Conservation (phyloP, 2,888 invertebrate species). For the Acronicta leporina region DNA sequence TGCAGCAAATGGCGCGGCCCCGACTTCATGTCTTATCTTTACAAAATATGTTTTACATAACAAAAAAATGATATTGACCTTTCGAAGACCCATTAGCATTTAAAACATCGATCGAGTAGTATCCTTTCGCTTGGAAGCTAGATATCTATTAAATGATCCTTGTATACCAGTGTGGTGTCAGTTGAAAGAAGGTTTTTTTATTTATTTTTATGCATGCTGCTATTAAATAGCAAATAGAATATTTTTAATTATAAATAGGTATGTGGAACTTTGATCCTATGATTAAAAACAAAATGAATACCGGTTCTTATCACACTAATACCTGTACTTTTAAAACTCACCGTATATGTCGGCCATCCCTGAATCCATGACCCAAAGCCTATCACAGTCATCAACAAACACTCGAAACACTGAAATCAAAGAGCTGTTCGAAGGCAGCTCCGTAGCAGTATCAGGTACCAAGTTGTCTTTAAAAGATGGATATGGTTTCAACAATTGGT, state of each 20-base stretch:
- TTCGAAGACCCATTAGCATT: not conserved
- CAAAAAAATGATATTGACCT: not conserved
- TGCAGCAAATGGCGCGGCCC: too few species aligned
- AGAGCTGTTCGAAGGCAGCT: slow-evolving; percentile 88
- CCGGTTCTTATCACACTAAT: not conserved
- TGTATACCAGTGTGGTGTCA: too few species aligned
- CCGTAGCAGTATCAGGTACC: slow-evolving; percentile 88
- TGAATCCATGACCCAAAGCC: slow-evolving; percentile 95
- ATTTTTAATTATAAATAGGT: too few species aligned
- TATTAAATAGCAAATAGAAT: too few species aligned
- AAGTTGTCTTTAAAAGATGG: slow-evolving; percentile 94
- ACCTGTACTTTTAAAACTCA: slow-evolving; percentile 56
- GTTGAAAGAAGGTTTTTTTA: too few species aligned
- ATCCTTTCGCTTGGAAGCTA: too few species aligned
- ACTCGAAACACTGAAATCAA: slow-evolving; percentile 93
- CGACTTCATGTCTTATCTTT: too few species aligned
- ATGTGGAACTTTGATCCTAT: not conserved
- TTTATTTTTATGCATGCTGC: too few species aligned
- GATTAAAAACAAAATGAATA: not conserved
- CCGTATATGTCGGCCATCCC: slow-evolving; percentile 94
- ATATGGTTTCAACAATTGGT: slow-evolving; percentile 93
- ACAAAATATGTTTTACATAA: not conserved
- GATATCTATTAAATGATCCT: too few species aligned
- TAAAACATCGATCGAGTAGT: too few species aligned
- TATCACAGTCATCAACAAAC: slow-evolving; percentile 92